Base-by-base conservation (phyloP, 2,888 invertebrate species). In the Agrilus mali region DNA sequence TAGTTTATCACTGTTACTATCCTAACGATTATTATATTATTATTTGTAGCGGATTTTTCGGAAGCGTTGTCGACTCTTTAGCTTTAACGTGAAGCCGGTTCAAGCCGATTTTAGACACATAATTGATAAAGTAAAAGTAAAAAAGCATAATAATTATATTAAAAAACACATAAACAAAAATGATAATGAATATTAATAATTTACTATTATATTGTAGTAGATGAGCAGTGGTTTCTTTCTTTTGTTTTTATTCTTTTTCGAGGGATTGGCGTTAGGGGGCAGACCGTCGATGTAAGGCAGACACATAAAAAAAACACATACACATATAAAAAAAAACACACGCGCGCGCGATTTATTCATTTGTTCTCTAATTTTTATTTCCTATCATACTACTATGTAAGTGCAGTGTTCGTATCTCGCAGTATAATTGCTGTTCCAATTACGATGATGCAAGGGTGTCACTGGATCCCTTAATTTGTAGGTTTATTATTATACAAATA, bases 401-500 rank as follows among this genome's bases (percentile, higher is more conserved):
- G 56, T 54, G 58, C 57, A 54, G 60, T 60, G 60, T 57, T 59
- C 58, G 57, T 56, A 55, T 27, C 27, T 27, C 53, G 57, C 56
- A 56, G 52, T 56, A 57, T 55, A 55, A 45, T 50, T 55, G 53
- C 50, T 54, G 50, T 48, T 49, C 51, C 55, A 54, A 55, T 55
- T 57, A 58, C 60, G 56, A 59, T 59, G 60, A 60, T 61, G 60
- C 51, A 54, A 58, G 63, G 61, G 61, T 55, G 57, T 60, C 58
- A 59, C 60, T 57, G 58, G 57, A 58, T 58, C 61, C 59, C 60
- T 58, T 53, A 56, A 60, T 60, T 56, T 61, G 64, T 67, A 67
- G 65, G 66, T 61, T 65, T 65, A 65, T 61, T 61, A 65, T 61
- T 64, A 65, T 66, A 67, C 71, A 73, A 74, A 75, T 73, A 75